Evolutionary conservation across 2,888 invertebrate species (phyloP), one percentile per base, ranked within the genome.

Genomic region (Tetragnatha montana): DNA sequence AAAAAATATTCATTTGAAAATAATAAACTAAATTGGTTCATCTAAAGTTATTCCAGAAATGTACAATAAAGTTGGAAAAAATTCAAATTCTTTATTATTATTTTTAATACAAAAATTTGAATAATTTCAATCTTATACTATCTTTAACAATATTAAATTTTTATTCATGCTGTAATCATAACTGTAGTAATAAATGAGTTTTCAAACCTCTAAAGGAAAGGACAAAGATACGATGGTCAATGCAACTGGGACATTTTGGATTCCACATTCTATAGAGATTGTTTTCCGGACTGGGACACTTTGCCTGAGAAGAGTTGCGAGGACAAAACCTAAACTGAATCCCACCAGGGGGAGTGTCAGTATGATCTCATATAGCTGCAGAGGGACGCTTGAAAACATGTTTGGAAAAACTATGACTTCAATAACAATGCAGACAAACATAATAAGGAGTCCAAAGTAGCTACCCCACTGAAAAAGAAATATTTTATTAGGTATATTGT

Each of bases 221-320:
- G 92, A 92, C 70, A 93, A 84, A 49, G 92, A 91, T 35, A 93
- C 91, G 71, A 93, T 91, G 8, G 93, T 93, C 90, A 93, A 91
- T 50, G 93, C 93, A 19, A 93, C 89, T 0, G 92, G 92, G 19
- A 93, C 92, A 84, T 93, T 93, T 80, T 93, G 93, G 47, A 93
- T 91, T 12, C 93, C 93, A 6, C 93, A 92, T 91, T 93, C 93
- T 50, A 93, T 91, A 73, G 92, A 92, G 49, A 93, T 92, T 1
- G 93, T 93, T 71, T 92, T 88, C 21, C 93, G 84, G 17, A 85
- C 91, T 3, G 80, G 87, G 8, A 89, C 79, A 51, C 91, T 89
- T 91, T 92, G 91, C 12, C 92, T 81, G 75, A 92, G 92, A 6
- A 93, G 81, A 10, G 88, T 85, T 1, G 93, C 92, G 0, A 92